phyloP scores from a whole-genome alignment of 2,888 invertebrate species.

The Ornithoptera alexandrae region DNA sequence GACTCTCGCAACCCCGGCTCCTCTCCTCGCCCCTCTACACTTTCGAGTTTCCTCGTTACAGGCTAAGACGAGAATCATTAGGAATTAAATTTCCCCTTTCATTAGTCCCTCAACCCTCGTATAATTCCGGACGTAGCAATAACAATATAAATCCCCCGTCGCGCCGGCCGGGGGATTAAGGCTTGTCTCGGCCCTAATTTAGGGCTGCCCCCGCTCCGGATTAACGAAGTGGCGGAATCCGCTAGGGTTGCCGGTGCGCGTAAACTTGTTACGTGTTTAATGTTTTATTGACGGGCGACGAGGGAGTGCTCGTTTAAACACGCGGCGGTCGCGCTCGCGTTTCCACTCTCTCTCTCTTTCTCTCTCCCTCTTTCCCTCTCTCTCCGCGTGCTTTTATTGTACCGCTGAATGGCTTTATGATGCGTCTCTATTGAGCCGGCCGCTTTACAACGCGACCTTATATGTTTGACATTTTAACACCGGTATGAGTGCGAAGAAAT shows the following conservation, averaged over 20 bases:
- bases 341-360: too few relatives aligned
- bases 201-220: conserved; percentile 79
- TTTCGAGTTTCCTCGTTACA: conserved; percentile 80
- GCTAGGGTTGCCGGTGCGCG: conserved; percentile 79
- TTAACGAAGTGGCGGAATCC: conserved; percentile 80
- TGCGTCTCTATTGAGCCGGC: conserved; percentile 6
- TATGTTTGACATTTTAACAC: conserved; percentile 33
- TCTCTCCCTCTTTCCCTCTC: conserved; percentile 31
- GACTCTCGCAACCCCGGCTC: too few relatives aligned
- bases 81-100: conserved; percentile 81
- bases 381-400: conserved; percentile 31
- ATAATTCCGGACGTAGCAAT: conserved; percentile 81
- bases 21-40: conserved; percentile 53
- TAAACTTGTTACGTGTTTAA: conserved; percentile 81
- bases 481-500: too few relatives aligned
- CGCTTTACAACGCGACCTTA: conserved; percentile 31
- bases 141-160: conserved; percentile 81
- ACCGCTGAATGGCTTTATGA: conserved; percentile 24
- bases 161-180: conserved; percentile 80
- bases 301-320: conserved; percentile 76
- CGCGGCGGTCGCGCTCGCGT: conserved; percentile 42
- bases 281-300: conserved; percentile 79
- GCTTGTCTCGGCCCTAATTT: conserved; percentile 81
- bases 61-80: conserved; percentile 81
- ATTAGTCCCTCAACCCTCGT: conserved; percentile 81